Evolutionary conservation across 2,888 invertebrate genomes (phyloP), one percentile per base, ranked within the genome.

Genomic region (Ennomos fuscantarius): DNA sequence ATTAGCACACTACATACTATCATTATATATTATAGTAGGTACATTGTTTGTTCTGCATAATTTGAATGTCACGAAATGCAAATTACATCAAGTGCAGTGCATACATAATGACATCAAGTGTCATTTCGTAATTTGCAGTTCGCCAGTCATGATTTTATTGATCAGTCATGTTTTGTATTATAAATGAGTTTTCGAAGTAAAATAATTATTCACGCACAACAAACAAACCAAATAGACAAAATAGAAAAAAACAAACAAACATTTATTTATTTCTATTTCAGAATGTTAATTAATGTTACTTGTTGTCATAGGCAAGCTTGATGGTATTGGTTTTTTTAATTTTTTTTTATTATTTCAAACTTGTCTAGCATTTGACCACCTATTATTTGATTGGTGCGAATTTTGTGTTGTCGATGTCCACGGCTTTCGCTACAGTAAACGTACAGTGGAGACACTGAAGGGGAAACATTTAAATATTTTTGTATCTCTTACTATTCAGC

Each of bases 331-430:
- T n/a, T n/a, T n/a, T n/a, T n/a, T n/a, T n/a, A n/a, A n/a, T n/a
- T n/a, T n/a, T n/a, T n/a, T n/a, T n/a, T n/a, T n/a, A n/a, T n/a
- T n/a, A n/a, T n/a, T n/a, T n/a, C n/a, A n/a, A n/a, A n/a, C n/a
- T n/a, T n/a, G n/a, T n/a, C n/a, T n/a, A n/a, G n/a, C n/a, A n/a
- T n/a, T n/a, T n/a, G n/a, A n/a, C n/a, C n/a, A n/a, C n/a, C n/a
- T n/a, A n/a, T n/a, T n/a, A n/a, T n/a, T n/a, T n/a, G n/a, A n/a
- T 79, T 80, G 84, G 84, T 86, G 85, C 82, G 85, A 49, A 79
- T 65, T 52, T 82, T 82, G 81, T 83, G 81, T 86, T 86, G 74
- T 70, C 75, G 56, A 55, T 60, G 74, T 50, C 10, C 12, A 37
- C 32, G 47, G 54, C 45, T 45, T 50, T 39, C n/a, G 31, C 13